Base-by-base conservation (phyloP, 2,888 invertebrate species). In the Megaustenia siamemsis region DNA sequence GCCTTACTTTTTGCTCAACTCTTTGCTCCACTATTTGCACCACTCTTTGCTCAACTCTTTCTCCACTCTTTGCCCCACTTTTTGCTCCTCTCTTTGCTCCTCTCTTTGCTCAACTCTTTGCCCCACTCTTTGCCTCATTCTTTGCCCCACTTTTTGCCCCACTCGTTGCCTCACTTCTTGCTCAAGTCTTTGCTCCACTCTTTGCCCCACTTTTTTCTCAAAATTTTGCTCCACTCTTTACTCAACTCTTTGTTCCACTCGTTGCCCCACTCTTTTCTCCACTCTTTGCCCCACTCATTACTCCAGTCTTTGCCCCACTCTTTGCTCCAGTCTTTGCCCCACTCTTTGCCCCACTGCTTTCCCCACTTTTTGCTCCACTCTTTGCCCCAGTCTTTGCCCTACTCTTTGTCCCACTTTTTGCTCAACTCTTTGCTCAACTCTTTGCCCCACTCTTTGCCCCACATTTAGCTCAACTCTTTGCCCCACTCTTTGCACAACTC, bases 251-350 rank as follows among this genome's bases (percentile, higher is more conserved):
- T 35, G 12, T 40, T 28, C n/a, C 73, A 53, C n/a, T 73, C 56
- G 69, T 40, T 73, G 35, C 73, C 73, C 60, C 73, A 40, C 73
- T 82, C 56, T 82, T 73, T 82, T 45, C 49, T 60, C 73, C 28
- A n/a, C 40, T 56, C 28, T 24, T 12, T 45, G 6, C 45, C 45
- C 12, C 24, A 4, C 32, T 32, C 28, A 15, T 56, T 24, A 6
- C 38, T 35, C 18, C n/a, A 10, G 8, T 77, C 77, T 60, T 38
- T 60, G 38, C 35, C 24, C 49, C 56, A 38, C 28, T 49, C 49
- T 49, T 28, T 28, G 2, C n/a, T 75, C 28, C 49, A 12, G 12
- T 75, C 32, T 28, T 71, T 24, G 38, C 43, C 40, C 6, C 18
- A 21, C n/a, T 38, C 40, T 12, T 40, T 40, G 38, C 71, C 4